These are phyloP conservation scores for Notodonta ziczac DNA, from an alignment of 2,888 invertebrate species.

Conservation along the genomic window DNA sequence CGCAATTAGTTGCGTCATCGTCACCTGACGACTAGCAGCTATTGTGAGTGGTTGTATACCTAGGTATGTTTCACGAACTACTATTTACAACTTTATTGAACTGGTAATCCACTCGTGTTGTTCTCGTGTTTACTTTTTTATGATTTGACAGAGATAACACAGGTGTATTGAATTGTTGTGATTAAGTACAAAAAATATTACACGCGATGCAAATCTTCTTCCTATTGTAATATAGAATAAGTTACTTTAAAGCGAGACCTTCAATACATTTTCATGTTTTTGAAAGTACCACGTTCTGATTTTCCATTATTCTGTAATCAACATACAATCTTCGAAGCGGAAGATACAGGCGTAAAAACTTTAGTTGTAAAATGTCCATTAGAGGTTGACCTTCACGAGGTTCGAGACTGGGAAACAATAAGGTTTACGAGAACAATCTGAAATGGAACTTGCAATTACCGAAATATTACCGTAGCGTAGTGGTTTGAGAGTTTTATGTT, in stretches of 20 bases:
- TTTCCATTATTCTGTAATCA: conserved; percentile 13
- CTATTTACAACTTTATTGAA: not conserved
- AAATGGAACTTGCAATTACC: conserved; percentile 28
- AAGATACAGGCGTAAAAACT: conserved; percentile 34
- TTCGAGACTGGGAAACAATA: conserved; percentile 32
- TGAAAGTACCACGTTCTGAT: not conserved
- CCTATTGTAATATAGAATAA: too few species aligned
- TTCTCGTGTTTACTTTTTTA: conserved; percentile 5
- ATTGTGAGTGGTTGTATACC: conserved; percentile 20
- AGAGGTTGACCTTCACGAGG: conserved; percentile 42
- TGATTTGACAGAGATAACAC: not conserved
- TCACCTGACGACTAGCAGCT: conserved; percentile 23
- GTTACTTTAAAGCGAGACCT: not conserved
- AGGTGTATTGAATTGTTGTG: not conserved
- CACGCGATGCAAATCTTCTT: too few species aligned
- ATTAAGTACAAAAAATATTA: too few species aligned
- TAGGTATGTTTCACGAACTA: conserved; percentile 13
- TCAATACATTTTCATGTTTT: not conserved
- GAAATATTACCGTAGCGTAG: conserved; percentile 18
- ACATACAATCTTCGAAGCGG: conserved; percentile 28
- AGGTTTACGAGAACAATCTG: conserved; percentile 32
- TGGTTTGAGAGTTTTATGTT: conserved; percentile 24
- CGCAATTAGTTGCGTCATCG: conserved; percentile 27
- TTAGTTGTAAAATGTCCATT: conserved; percentile 40
- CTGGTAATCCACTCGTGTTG: conserved; percentile 1